These are phyloP conservation scores for Oncopodura yosiiana DNA, from an alignment of 1,140 invertebrate species.

Conservation along the genomic window DNA sequence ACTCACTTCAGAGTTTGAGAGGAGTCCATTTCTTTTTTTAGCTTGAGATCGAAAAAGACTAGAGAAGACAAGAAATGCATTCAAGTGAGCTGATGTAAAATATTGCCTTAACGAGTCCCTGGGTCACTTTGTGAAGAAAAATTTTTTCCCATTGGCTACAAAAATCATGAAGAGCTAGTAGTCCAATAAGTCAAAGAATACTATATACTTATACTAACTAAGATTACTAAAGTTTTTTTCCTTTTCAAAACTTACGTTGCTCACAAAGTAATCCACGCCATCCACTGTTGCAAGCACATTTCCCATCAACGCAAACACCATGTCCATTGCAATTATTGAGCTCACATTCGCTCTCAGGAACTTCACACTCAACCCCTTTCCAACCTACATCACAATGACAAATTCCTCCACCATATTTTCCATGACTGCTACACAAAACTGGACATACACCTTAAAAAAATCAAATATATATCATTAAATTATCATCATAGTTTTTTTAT, in stretches of 20 bases:
- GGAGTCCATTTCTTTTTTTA: too few relatives aligned
- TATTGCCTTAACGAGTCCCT: too few relatives aligned
- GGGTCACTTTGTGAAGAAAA: too few relatives aligned
- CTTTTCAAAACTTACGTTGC: conserved; percentile 53
- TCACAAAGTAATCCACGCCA: conserved; percentile 80
- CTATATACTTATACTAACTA: too few relatives aligned
- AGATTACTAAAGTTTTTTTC: too few relatives aligned
- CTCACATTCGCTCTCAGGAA: conserved; percentile 81
- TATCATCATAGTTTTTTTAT: background rate
- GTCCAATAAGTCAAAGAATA: too few relatives aligned
- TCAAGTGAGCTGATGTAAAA: too few relatives aligned
- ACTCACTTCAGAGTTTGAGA: too few relatives aligned
- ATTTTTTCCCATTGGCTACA: too few relatives aligned
- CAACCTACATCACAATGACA: conserved; percentile 94
- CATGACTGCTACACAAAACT: conserved; percentile 89
- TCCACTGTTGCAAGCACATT: conserved; percentile 77
- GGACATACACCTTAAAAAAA: conserved; percentile 73
- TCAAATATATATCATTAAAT: background rate
- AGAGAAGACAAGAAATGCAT: too few relatives aligned
- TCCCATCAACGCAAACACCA: conserved; percentile 77
- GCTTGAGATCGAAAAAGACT: too few relatives aligned
- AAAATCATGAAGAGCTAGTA: too few relatives aligned
- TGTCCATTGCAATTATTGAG: conserved; percentile 83
- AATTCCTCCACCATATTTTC: conserved; percentile 85
- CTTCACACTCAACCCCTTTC: conserved; percentile 92